phyloP scores from a whole-genome alignment of 2,113 vertebrate species.

The Hippocampus zosterae region DNA sequence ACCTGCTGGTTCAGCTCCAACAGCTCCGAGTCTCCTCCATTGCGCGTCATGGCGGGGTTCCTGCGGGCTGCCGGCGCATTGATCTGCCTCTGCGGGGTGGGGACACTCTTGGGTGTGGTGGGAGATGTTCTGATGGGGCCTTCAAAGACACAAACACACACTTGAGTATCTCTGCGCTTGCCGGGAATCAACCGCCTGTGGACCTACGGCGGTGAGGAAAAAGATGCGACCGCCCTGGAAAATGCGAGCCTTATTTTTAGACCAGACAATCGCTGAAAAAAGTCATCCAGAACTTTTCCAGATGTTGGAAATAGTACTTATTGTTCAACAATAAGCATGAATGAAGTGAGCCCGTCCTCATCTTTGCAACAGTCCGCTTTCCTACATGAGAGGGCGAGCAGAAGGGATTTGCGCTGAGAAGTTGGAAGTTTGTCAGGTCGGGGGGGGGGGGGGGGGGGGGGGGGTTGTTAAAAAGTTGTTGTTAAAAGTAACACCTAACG shows the following conservation, averaged over 20 bases:
- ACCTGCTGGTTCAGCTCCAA: constrained; percentile 94
- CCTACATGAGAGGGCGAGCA: too few species aligned
- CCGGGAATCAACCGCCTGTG: background rate
- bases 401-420: too few species aligned
- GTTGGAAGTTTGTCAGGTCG: too few species aligned
- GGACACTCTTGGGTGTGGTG: constrained; percentile 80
- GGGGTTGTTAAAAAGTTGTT: too few species aligned
- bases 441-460: too few species aligned
- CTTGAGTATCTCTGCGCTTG: background rate
- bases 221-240: background rate
- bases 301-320: background rate
- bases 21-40: constrained; percentile 79
- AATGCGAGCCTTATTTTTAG: background rate
- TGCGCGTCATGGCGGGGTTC: constrained; percentile 70
- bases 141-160: constrained; percentile 43
- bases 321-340: background rate
- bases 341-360: too few species aligned
- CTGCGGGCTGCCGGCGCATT: constrained; percentile 73
- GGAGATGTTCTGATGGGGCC: constrained; percentile 90
- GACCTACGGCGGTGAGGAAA: background rate
- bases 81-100: constrained; percentile 71
- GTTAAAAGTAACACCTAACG: too few species aligned
- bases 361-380: too few species aligned
- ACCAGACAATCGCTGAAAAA: background rate
- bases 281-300: background rate